Percentiles rank a stretch among this genome's conserved stretches.
Conservation (phyloP, 2,113 vertebrate species). For the Azemiops feae region DNA sequence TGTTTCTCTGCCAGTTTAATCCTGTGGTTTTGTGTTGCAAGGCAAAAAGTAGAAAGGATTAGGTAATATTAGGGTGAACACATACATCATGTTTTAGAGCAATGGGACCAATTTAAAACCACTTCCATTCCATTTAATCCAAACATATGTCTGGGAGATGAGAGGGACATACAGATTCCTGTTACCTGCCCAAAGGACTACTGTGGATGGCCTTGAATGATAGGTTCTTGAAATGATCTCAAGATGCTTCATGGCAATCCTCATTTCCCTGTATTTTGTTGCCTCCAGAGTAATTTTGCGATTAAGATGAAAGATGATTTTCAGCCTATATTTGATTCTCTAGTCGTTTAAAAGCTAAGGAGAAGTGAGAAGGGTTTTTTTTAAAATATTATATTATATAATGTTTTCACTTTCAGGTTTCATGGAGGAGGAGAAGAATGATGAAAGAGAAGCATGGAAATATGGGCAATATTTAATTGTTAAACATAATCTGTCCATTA, state of each 20-base stretch:
- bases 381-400: neutral
- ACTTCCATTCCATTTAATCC: neutral
- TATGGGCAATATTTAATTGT: neutral
- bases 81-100: neutral
- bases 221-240: neutral
- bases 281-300: neutral
- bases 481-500: neutral
- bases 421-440: neutral
- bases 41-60: neutral
- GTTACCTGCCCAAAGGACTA: neutral
- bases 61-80: neutral
- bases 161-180: neutral
- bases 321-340: neutral
- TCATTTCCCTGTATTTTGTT: too few species aligned
- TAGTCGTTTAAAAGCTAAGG: neutral
- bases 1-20: neutral
- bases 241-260: neutral
- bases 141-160: neutral
- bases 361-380: neutral
- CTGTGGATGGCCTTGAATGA: neutral
- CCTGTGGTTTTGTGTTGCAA: neutral
- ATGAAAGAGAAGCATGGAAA: neutral
- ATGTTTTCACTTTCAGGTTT: neutral
- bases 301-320: neutral
- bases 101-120: neutral